Conservation (phyloP, 2,797 vertebrate genomes). For the Nyctibius grandis region DNA sequence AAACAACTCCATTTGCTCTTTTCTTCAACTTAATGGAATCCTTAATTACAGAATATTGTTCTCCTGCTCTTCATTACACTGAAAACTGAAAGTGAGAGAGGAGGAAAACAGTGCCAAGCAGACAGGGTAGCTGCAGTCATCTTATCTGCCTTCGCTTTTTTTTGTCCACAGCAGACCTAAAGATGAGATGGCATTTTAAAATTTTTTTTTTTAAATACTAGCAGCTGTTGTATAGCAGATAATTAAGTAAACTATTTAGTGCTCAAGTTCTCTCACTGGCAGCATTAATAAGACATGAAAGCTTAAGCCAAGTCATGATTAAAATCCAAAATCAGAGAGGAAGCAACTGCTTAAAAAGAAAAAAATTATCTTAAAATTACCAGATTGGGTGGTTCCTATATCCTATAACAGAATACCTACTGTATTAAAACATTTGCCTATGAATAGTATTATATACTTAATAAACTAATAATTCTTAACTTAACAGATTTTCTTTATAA, state of each 20-base stretch:
- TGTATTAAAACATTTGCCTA: slow-evolving; percentile 1
- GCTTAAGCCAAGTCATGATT: slow-evolving; percentile 62
- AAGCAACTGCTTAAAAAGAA: slow-evolving; percentile 33
- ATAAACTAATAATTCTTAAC: background rate
- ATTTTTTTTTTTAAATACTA: slow-evolving; percentile 76
- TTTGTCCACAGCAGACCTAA: slow-evolving; percentile 67
- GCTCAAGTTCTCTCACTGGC: slow-evolving; percentile 66
- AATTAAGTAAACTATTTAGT: slow-evolving; percentile 75
- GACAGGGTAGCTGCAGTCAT: slow-evolving; percentile 80
- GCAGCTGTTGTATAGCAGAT: slow-evolving; percentile 82
- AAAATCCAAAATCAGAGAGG: slow-evolving; percentile 63
- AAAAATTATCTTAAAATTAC: background rate
- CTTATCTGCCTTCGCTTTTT: slow-evolving; percentile 65
- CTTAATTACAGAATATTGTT: slow-evolving; percentile 99
- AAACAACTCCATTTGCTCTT: slow-evolving; percentile 94
- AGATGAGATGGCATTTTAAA: slow-evolving; percentile 80
- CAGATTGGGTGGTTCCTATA: background rate
- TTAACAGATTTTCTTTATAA: background rate
- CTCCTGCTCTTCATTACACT: slow-evolving; percentile 90
- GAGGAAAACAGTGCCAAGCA: slow-evolving; percentile 67
- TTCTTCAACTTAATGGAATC: slow-evolving; percentile 99
- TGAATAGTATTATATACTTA: background rate
- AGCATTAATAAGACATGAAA: slow-evolving; percentile 64
- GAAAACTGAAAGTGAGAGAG: slow-evolving; percentile 72
- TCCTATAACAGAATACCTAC: slow-evolving; percentile 9